Evolutionary conservation across 1,140 invertebrate species (phyloP), one percentile per base, ranked within the genome.

Genomic region (Chrysoperla carnea): DNA sequence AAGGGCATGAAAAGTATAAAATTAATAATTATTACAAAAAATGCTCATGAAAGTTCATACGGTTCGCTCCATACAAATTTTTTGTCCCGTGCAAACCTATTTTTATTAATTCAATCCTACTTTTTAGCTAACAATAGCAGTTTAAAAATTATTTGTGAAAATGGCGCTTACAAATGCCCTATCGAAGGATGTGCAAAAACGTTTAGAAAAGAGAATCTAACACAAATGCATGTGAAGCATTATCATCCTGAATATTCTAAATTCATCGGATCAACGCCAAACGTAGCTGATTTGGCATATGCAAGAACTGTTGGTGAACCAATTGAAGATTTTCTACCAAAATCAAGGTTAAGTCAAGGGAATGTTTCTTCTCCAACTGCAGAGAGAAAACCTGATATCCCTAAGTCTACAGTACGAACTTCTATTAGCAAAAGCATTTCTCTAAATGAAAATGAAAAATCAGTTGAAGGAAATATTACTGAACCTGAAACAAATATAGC

Each of bases 151-250:
- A 8, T 46, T 60, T 44, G 72, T 77, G 43, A 72, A 39, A 73
- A 83, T 31, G 78, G 76, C 50, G 63, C 75, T 8, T 76, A 80
- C 36, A 73, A 78, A 17, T 95, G 89, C 61, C 81, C 81, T 0
- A 79, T 83, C 41, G 75, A 82, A 42, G 78, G 75, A 6, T 94
- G 89, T 56, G 73, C 70, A 9, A 94, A 94, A 62, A 81, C 78
- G 46, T 93, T 91, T 58, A 68, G 90, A 13, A 91, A 90, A 56
- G 85, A 91, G 52, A 87, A 84, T 50, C 69, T 92, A 23, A 62
- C 92, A 2, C 76, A 82, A 59, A 89, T 90, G 76, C 86, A 91
- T 52, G 79, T 90, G n/a, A 88, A 89, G 51, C 85, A 90, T 60
- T 90, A 89, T 55, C 86, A 91, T 63, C 73, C 76, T 1, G 83